These are phyloP conservation scores for Eurois occulta DNA, from an alignment of 2,888 invertebrate genomes.

Conservation along the genomic window DNA sequence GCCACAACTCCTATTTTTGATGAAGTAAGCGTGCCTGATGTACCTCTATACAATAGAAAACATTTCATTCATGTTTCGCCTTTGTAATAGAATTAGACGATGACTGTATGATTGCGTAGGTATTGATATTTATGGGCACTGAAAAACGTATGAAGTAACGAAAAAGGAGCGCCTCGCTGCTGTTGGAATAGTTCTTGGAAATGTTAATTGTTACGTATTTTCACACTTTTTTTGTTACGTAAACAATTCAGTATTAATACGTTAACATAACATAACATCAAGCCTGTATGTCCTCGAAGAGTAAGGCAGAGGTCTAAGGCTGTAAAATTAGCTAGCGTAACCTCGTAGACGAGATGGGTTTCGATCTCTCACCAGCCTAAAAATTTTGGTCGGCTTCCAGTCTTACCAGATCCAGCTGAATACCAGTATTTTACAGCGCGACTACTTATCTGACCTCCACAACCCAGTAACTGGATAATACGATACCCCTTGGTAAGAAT, in stretches of 20 bases:
- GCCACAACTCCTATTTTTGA: too few relatives aligned
- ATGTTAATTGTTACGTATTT: constrained; percentile 24
- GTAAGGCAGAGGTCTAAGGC: background rate
- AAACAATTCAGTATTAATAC: background rate
- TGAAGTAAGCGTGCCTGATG: too few relatives aligned
- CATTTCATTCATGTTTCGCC: background rate
- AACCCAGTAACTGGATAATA: background rate
- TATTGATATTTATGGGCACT: constrained; percentile 24
- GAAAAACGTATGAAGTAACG: constrained; percentile 34
- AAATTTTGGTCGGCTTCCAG: too few relatives aligned
- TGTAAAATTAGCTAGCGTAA: background rate
- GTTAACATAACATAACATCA: background rate
- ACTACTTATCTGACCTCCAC: background rate
- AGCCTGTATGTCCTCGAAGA: background rate
- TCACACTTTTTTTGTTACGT: constrained; percentile 19
- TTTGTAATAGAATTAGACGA: constrained; percentile 12
- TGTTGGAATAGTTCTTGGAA: constrained; percentile 23
- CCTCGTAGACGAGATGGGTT: background rate
- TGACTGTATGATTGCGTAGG: constrained; percentile 19
- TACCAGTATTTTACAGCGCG: too few relatives aligned
- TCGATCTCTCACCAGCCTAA: background rate
- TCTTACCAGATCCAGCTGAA: background rate
- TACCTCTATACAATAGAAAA: too few relatives aligned
- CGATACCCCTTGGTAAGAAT: background rate
- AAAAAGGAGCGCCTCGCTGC: background rate